A percentile compares a stretch with the other conserved stretches of the same genome.
Evolutionary conservation across 2,888 invertebrate genomes (phyloP).

Genomic region (Oeneis ivallda): DNA sequence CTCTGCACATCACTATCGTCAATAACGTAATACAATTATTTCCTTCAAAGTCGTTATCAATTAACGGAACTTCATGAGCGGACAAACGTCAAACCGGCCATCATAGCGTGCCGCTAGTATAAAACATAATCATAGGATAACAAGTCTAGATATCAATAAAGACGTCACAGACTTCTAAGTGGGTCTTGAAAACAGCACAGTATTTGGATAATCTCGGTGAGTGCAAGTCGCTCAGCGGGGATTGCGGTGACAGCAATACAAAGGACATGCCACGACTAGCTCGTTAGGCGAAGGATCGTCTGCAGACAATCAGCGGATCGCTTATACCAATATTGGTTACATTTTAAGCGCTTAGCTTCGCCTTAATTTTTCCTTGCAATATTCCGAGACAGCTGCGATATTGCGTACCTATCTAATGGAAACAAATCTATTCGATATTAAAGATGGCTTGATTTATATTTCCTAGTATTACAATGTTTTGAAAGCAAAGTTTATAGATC

Average conservation of each 20-base stretch:
- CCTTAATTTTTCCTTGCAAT: constrained; percentile 35
- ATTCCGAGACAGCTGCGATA: constrained; percentile 28
- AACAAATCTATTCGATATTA: constrained; percentile 32
- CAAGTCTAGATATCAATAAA: constrained; percentile 11
- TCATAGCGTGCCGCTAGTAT: too few relatives aligned
- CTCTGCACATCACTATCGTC: too few relatives aligned
- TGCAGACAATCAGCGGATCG: constrained; percentile 44
- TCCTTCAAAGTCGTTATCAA: too few relatives aligned
- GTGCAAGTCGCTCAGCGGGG: constrained; percentile 43
- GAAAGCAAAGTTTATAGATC: neutral
- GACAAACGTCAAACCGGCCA: too few relatives aligned
- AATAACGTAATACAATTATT: too few relatives aligned
- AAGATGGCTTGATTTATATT: constrained; percentile 30
- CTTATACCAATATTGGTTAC: constrained; percentile 40
- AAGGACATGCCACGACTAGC: constrained; percentile 48
- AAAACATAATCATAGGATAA: neutral
- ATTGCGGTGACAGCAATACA: constrained; percentile 49
- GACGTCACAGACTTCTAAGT: constrained; percentile 14
- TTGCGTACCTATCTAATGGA: constrained; percentile 23
- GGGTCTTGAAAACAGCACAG: constrained; percentile 32
- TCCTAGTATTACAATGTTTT: constrained; percentile 10
- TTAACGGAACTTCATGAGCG: too few relatives aligned
- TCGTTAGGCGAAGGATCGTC: constrained; percentile 54
- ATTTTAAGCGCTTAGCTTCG: constrained; percentile 34
- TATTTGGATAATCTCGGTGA: constrained; percentile 43